Conservation (phyloP, 2,113 vertebrate genomes). For the Aramus guarauna region DNA sequence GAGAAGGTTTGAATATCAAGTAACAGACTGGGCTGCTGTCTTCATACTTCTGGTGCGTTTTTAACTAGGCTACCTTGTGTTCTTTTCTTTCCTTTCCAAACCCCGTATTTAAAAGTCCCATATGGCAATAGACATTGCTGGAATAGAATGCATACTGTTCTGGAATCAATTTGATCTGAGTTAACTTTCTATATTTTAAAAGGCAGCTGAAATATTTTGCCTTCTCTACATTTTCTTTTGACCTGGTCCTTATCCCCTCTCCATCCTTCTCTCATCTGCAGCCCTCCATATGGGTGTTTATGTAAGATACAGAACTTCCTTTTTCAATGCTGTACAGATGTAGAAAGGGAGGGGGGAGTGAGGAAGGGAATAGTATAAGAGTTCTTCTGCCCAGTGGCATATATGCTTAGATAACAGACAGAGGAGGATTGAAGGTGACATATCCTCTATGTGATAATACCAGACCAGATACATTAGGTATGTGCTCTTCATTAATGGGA, state of each 20-base stretch:
- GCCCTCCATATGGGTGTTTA: not conserved
- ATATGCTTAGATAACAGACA: not conserved
- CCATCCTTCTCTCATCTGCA: not conserved
- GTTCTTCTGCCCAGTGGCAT: not conserved
- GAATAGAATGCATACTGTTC: not conserved
- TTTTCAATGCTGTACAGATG: not conserved
- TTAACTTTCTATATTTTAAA: slow-evolving; percentile 17
- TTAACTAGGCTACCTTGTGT: slow-evolving; percentile 64
- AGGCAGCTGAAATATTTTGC: not conserved
- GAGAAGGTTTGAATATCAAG: slow-evolving; percentile 55
- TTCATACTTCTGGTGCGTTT: slow-evolving; percentile 61
- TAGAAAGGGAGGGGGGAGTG: not conserved
- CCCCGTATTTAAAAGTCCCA: slow-evolving; percentile 55
- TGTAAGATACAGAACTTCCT: not conserved
- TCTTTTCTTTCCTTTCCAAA: slow-evolving; percentile 66
- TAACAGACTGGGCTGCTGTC: slow-evolving; percentile 65
- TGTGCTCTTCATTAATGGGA: not conserved
- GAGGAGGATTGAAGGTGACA: not conserved
- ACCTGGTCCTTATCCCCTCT: not conserved
- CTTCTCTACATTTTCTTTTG: not conserved
- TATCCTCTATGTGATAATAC: not conserved
- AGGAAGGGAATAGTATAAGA: not conserved
- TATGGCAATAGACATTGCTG: slow-evolving; percentile 35
- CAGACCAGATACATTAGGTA: not conserved
- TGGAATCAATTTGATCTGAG: slow-evolving; percentile 47